Percentiles rank a stretch among this genome's conserved stretches.
Evolutionary conservation across 2,888 invertebrate genomes (phyloP).

Genomic region (Drosophila multiciliata): DNA sequence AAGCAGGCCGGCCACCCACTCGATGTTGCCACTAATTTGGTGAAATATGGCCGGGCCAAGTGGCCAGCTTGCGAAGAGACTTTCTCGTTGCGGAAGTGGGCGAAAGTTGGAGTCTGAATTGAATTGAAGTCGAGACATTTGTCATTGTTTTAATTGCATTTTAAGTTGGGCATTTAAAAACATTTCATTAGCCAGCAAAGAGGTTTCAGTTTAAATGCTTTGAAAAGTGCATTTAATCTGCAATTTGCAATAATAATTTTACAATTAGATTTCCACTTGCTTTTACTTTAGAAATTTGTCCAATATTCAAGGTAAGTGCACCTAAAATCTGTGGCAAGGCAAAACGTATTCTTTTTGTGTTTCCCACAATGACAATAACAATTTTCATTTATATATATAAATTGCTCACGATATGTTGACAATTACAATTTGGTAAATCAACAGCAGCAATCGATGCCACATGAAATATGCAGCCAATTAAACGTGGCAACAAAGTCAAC

Average conservation of each 20-base stretch:
- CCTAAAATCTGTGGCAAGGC: neutral
- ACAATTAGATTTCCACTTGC: neutral
- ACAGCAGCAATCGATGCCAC: conserved; percentile 39
- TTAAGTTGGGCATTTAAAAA: conserved; percentile 26
- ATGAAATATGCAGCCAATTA: conserved; percentile 61
- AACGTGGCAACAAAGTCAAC: conserved; percentile 34
- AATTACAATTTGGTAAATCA: conserved; percentile 55
- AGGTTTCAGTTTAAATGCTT: conserved; percentile 13
- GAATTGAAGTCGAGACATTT: conserved; percentile 17
- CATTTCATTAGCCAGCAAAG: conserved; percentile 13
- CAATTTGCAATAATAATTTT: conserved; percentile 5
- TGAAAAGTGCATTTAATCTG: conserved; percentile 7
- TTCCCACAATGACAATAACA: conserved; percentile 53
- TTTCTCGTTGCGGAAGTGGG: conserved; percentile 52
- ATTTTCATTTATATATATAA: conserved; percentile 17
- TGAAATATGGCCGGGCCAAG: conserved; percentile 60
- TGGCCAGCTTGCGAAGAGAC: conserved; percentile 25
- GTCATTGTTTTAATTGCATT: conserved; percentile 63
- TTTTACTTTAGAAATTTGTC: neutral
- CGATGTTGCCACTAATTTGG: conserved; percentile 47
- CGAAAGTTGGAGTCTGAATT: conserved; percentile 55
- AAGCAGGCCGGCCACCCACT: conserved; percentile 53
- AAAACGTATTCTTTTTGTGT: neutral
- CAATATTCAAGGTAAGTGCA: neutral
- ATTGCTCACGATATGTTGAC: conserved; percentile 49